Conservation (phyloP, 2,888 invertebrate genomes). For the Chaetoderma sp. region DNA sequence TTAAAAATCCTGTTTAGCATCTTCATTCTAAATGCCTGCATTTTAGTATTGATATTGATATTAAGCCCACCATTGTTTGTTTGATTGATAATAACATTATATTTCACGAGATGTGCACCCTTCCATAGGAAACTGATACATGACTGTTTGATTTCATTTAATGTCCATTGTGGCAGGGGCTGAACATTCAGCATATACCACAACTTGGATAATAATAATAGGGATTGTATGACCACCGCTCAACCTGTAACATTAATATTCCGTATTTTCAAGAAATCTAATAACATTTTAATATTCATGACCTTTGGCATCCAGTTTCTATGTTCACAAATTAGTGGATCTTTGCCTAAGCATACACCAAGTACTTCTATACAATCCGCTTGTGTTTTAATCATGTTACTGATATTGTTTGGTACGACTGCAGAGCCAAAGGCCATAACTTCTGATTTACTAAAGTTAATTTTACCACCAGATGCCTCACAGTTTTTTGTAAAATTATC, state of each 20-base stretch:
- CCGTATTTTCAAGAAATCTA: not conserved
- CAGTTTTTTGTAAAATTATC: not conserved
- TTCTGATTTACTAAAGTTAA: not conserved
- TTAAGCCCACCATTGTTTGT: not conserved
- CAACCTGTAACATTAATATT: not conserved
- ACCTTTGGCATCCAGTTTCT: not conserved
- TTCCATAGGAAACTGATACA: not conserved
- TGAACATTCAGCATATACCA: not conserved
- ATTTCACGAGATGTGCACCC: not conserved
- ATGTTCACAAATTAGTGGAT: not conserved
- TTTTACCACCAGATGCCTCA: not conserved
- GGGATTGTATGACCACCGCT: not conserved
- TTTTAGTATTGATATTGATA: not conserved
- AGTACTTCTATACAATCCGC: not conserved
- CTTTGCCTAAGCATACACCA: not conserved
- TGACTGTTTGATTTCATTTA: not conserved
- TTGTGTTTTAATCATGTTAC: not conserved
- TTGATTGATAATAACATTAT: not conserved
- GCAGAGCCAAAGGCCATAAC: not conserved
- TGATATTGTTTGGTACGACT: not conserved
- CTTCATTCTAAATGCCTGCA: not conserved
- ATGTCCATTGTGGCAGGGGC: not conserved
- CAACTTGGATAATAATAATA: slow-evolving; percentile 3
- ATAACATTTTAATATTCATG: not conserved
- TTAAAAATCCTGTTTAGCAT: not conserved